Percentiles rank a stretch among this genome's conserved stretches.
These are phyloP conservation scores for Montipora sp. DNA, from an alignment of 64 coral and sea anemone species.

Conservation along the genomic window DNA sequence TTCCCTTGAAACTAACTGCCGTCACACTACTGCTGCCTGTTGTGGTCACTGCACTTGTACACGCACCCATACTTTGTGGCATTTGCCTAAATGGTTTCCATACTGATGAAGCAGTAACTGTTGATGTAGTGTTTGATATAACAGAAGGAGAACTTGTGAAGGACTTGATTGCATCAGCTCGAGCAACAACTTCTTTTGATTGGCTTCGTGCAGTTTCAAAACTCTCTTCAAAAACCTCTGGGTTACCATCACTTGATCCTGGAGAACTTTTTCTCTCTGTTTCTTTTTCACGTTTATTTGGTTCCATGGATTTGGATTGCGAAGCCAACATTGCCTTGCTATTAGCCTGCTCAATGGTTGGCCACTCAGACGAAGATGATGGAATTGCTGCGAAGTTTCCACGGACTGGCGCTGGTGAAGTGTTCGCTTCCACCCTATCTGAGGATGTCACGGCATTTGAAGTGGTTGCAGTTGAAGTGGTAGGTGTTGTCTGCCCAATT, in stretches of 20 bases:
- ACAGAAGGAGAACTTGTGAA: slow-evolving; percentile 9
- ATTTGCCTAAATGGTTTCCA: slow-evolving; percentile 85
- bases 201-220: neutral
- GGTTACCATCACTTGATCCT: slow-evolving; percentile 13
- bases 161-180: neutral
- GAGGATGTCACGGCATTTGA: slow-evolving; percentile 61
- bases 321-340: slow-evolving; percentile 50
- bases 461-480: slow-evolving; percentile 57
- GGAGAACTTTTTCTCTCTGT: slow-evolving; percentile 12
- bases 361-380: slow-evolving; percentile 92
- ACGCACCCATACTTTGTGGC: slow-evolving; percentile 83
- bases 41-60: slow-evolving; percentile 88
- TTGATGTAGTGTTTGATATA: slow-evolving; percentile 41
- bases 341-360: slow-evolving; percentile 93
- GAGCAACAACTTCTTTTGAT: neutral
- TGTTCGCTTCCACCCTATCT: slow-evolving; percentile 17
- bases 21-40: slow-evolving; percentile 59
- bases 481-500: slow-evolving; percentile 61
- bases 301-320: neutral
- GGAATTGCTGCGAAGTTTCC: slow-evolving; percentile 85
- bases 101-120: slow-evolving; percentile 34
- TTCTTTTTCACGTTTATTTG: slow-evolving; percentile 8
- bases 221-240: slow-evolving; percentile 41
- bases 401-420: slow-evolving; percentile 58
- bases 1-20: neutral